phyloP scores from a whole-genome alignment of 2,113 vertebrate genomes.

The Pachycephala philippinensis region DNA sequence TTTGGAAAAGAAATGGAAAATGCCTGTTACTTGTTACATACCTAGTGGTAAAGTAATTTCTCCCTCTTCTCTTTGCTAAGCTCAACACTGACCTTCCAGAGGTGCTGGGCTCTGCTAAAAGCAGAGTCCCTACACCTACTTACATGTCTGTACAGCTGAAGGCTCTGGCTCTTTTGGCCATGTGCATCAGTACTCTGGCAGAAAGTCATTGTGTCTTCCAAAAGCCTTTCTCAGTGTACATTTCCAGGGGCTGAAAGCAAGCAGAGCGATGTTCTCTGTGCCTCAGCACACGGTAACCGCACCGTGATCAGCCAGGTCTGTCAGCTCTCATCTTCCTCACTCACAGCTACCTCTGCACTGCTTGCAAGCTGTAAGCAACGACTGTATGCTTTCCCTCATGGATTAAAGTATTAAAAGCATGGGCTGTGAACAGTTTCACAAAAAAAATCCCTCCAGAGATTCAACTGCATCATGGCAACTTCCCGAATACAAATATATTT shows the following conservation, averaged over 20 bases:
- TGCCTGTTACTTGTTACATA: neutral
- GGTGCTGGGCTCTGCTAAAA: neutral
- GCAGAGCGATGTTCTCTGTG: fast-evolving
- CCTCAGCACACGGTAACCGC: neutral
- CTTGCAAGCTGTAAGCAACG: neutral
- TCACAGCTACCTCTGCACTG: neutral
- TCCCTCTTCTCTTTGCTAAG: neutral
- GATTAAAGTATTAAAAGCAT: neutral
- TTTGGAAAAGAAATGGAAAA: neutral
- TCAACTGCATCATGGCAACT: neutral
- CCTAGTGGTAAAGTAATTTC: neutral
- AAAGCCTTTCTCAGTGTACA: neutral
- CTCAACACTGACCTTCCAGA: neutral
- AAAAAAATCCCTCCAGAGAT: neutral
- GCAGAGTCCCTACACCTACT: neutral
- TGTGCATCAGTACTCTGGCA: neutral
- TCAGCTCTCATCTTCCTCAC: neutral
- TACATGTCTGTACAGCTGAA: neutral
- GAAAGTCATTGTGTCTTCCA: neutral
- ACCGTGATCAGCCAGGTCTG: fast-evolving
- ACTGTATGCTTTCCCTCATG: neutral
- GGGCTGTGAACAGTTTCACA: neutral
- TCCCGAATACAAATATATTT: neutral
- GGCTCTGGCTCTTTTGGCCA: fast-evolving
- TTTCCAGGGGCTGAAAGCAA: neutral